Evolutionary conservation across 2,797 vertebrate species (phyloP).

Genomic region (Potorous gilbertii): DNA sequence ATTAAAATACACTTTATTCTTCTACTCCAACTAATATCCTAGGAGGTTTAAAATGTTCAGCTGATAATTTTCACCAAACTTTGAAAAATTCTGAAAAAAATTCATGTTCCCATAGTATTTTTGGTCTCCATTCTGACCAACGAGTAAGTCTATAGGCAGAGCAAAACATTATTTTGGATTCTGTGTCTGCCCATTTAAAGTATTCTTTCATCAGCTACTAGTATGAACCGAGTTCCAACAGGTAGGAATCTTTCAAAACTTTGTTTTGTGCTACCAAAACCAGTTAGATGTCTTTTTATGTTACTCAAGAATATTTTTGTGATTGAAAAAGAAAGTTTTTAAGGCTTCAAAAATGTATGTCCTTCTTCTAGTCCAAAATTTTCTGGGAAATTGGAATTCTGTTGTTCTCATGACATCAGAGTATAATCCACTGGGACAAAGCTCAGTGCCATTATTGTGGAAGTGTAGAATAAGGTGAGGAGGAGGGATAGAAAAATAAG

Average conservation of each 20-base stretch:
- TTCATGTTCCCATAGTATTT: neutral
- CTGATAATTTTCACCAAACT: neutral
- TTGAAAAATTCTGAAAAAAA: neutral
- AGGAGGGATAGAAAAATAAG: constrained; percentile 15
- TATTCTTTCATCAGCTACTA: neutral
- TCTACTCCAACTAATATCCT: neutral
- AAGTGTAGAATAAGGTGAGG: constrained; percentile 7
- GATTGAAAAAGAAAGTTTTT: constrained; percentile 2
- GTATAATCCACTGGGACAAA: constrained; percentile 19
- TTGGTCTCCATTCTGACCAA: constrained; percentile 20
- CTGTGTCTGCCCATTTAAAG: neutral
- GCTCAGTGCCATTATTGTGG: neutral
- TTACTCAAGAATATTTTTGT: constrained; percentile 6
- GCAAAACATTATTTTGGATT: neutral
- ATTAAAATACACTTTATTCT: neutral
- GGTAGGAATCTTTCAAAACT: neutral
- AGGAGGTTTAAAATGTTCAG: neutral
- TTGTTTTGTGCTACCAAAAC: neutral
- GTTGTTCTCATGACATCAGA: constrained; percentile 27
- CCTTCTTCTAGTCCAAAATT: constrained; percentile 6
- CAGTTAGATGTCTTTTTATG: constrained; percentile 14
- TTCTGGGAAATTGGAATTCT: neutral
- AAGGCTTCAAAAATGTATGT: neutral
- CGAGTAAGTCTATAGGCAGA: neutral
- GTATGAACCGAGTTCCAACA: neutral